These are phyloP conservation scores for Thelaira solivaga DNA, from an alignment of 2,888 invertebrate genomes.

Conservation along the genomic window DNA sequence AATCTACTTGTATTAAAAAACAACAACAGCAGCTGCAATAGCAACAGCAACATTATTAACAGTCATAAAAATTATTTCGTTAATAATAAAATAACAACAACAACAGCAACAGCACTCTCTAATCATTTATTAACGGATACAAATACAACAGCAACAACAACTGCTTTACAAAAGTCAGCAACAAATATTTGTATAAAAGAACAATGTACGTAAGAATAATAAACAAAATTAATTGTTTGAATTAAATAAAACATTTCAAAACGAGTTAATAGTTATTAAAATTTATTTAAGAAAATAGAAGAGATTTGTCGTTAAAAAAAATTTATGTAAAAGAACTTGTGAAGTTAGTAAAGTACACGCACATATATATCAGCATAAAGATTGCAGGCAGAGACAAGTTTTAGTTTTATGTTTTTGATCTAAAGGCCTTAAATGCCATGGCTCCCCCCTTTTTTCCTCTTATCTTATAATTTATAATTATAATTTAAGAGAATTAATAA, in stretches of 20 bases:
- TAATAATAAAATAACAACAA: conserved; percentile 24
- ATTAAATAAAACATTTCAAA: neutral
- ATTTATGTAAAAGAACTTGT: too few species aligned
- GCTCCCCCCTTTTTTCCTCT: too few species aligned
- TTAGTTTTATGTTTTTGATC: too few species aligned
- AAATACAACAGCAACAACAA: neutral
- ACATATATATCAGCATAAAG: too few species aligned
- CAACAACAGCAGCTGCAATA: conserved; percentile 50
- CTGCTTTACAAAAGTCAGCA: conserved; percentile 18
- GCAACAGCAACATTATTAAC: conserved; percentile 62
- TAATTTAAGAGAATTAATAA: too few species aligned
- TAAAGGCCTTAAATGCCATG: too few species aligned
- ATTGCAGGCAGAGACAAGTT: too few species aligned
- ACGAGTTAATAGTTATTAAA: too few species aligned
- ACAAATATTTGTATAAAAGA: conserved; percentile 45
- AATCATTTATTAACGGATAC: conserved; percentile 53
- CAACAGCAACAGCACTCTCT: neutral
- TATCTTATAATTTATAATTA: too few species aligned
- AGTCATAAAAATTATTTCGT: conserved; percentile 10
- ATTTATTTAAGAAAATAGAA: too few species aligned
- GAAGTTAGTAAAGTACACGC: too few species aligned
- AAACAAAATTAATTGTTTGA: neutral
- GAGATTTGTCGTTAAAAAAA: too few species aligned
- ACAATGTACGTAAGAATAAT: conserved; percentile 55
- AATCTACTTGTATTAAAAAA: conserved; percentile 64